Percentiles rank a stretch among this genome's conserved stretches.
phyloP scores from a whole-genome alignment of 2,888 invertebrate genomes.

The Germaria angustata region DNA sequence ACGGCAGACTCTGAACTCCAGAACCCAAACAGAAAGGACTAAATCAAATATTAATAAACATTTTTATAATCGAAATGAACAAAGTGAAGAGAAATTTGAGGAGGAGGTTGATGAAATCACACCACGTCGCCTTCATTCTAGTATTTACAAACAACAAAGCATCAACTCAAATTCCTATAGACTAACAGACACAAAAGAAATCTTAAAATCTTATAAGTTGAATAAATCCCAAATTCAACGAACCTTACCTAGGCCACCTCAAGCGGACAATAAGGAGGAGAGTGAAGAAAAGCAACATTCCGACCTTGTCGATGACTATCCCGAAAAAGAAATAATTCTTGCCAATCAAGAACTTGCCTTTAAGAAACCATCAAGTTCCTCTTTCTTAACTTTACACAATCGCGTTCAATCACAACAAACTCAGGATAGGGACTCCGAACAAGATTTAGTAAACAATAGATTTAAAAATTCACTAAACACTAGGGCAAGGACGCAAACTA shows the following conservation, averaged over 20 bases:
- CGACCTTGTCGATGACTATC: slow-evolving; percentile 52
- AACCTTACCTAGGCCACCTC: background rate
- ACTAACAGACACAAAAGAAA: background rate
- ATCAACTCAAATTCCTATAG: background rate
- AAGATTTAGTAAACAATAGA: slow-evolving; percentile 59
- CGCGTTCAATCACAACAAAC: slow-evolving; percentile 55
- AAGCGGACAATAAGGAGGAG: background rate
- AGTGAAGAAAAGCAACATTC: slow-evolving; percentile 44
- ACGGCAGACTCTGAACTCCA: slow-evolving; percentile 54
- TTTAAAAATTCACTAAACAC: slow-evolving; percentile 65
- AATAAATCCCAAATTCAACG: slow-evolving; percentile 35
- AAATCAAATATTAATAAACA: slow-evolving; percentile 66
- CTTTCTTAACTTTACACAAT: slow-evolving; percentile 58
- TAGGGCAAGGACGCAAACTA: slow-evolving; percentile 39
- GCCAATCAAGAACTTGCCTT: slow-evolving; percentile 52
- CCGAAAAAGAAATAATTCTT: slow-evolving; percentile 28
- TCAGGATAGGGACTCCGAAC: slow-evolving; percentile 32
- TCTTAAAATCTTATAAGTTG: slow-evolving; percentile 39
- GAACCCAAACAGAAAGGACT: slow-evolving; percentile 58
- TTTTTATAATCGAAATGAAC: slow-evolving; percentile 57
- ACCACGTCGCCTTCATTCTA: background rate
- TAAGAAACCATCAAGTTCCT: slow-evolving; percentile 45
- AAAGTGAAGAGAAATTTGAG: slow-evolving; percentile 7
- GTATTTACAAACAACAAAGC: background rate
- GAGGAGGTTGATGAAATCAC: slow-evolving; percentile 8